phyloP scores from a whole-genome alignment of 2,113 vertebrate genomes.

The Hepsetus odoe region DNA sequence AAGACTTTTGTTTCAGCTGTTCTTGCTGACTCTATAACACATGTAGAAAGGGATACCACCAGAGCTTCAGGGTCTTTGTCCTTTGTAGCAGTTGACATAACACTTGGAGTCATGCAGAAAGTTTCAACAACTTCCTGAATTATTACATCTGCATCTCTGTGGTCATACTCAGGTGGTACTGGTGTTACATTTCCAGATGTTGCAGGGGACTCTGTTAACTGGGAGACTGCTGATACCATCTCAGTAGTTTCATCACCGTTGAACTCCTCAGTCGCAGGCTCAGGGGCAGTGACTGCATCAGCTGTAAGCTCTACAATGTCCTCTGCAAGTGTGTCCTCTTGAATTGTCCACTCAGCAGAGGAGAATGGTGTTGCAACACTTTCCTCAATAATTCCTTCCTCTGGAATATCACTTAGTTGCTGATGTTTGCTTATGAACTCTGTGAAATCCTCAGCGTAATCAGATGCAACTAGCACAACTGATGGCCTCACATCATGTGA shows the following conservation, averaged over 20 bases:
- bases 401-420: constrained; percentile 76
- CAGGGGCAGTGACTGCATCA: constrained; percentile 81
- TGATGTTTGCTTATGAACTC: constrained; percentile 69
- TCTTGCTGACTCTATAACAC: constrained; percentile 51
- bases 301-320: constrained; percentile 80
- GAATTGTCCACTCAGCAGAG: constrained; percentile 63
- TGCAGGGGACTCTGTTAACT: constrained; percentile 81
- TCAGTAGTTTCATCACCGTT: constrained; percentile 80
- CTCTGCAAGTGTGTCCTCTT: constrained; percentile 73
- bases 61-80: constrained; percentile 47
- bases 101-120: constrained; percentile 63
- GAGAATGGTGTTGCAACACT: constrained; percentile 54
- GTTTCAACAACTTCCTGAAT: constrained; percentile 80
- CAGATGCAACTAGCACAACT: constrained; percentile 54
- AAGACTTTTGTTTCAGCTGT: constrained; percentile 50
- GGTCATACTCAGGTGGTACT: constrained; percentile 70
- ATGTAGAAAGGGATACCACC: constrained; percentile 44
- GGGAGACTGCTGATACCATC: constrained; percentile 91
- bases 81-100: constrained; percentile 48
- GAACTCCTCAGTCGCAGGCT: constrained; percentile 73
- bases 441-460: constrained; percentile 62
- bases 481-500: constrained; percentile 18
- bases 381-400: constrained; percentile 74
- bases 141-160: constrained; percentile 73
- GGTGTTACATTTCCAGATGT: constrained; percentile 88